Percentiles rank a stretch among this genome's conserved stretches.
These are phyloP conservation scores for Acanthopagrus latus DNA, from an alignment of 2,797 vertebrate genomes.

Conservation along the genomic window DNA sequence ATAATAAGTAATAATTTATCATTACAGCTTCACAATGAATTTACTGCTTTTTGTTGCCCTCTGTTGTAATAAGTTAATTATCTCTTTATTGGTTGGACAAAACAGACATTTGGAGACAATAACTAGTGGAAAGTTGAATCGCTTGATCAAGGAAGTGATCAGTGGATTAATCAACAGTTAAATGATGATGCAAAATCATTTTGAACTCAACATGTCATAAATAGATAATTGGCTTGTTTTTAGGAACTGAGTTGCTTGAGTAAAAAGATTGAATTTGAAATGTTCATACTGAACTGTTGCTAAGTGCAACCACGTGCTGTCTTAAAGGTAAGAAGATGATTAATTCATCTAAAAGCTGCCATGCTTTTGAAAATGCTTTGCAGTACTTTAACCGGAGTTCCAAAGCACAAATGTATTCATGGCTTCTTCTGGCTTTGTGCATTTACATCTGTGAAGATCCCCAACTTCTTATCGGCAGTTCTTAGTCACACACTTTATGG, in stretches of 20 bases:
- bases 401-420: not conserved
- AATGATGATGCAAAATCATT: not conserved
- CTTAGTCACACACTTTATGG: conserved; percentile 29
- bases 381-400: not conserved
- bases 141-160: not conserved
- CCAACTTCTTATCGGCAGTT: not conserved
- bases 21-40: not conserved
- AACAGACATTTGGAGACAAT: not conserved
- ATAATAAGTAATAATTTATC: too few species aligned
- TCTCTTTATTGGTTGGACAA: not conserved
- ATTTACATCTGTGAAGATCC: not conserved
- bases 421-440: not conserved
- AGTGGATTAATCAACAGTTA: not conserved
- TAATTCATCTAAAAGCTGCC: not conserved
- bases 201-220: not conserved
- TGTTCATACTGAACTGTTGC: not conserved
- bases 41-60: not conserved
- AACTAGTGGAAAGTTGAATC: not conserved
- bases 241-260: too few species aligned
- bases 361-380: not conserved
- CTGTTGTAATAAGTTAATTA: not conserved
- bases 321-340: not conserved
- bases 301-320: not conserved
- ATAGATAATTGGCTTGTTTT: not conserved
- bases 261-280: not conserved